phyloP scores from a whole-genome alignment of 2,888 invertebrate genomes.

The Tipula helvola region DNA sequence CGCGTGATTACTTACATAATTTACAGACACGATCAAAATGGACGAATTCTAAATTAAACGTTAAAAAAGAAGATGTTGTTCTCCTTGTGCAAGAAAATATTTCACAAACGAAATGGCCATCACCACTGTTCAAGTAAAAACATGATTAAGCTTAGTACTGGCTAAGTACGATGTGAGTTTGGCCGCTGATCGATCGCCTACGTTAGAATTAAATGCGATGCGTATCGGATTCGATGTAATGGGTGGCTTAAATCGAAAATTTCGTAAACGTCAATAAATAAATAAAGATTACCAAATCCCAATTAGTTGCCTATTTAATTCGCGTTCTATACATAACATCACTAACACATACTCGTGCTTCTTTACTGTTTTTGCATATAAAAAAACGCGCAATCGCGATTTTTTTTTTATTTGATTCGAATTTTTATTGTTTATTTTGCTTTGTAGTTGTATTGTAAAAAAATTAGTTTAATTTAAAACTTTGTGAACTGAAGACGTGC shows the following conservation, averaged over 20 bases:
- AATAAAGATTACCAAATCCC: no score
- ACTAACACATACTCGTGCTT: not conserved
- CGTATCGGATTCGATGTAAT: not conserved
- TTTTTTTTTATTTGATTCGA: not conserved
- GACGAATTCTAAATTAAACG: no score
- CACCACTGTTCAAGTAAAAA: no score
- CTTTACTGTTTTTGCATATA: not conserved
- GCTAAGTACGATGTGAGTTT: no score
- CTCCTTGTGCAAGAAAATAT: no score
- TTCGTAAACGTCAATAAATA: not conserved
- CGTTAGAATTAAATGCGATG: not conserved
- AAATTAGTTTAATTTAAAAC: not conserved
- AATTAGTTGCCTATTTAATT: not conserved
- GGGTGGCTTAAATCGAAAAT: not conserved
- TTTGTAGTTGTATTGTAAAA: not conserved
- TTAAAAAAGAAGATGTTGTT: no score
- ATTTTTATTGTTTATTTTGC: not conserved
- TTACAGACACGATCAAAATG: no score
- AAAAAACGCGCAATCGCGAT: not conserved
- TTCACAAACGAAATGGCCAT: no score
- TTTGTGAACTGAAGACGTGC: not conserved
- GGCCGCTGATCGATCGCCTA: not conserved
- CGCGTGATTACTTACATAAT: no score
- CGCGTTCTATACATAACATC: not conserved
- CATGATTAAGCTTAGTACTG: no score